Evolutionary conservation across 2,888 invertebrate genomes (phyloP), one percentile per base, ranked within the genome.

Genomic region (Sipunculus nudus): DNA sequence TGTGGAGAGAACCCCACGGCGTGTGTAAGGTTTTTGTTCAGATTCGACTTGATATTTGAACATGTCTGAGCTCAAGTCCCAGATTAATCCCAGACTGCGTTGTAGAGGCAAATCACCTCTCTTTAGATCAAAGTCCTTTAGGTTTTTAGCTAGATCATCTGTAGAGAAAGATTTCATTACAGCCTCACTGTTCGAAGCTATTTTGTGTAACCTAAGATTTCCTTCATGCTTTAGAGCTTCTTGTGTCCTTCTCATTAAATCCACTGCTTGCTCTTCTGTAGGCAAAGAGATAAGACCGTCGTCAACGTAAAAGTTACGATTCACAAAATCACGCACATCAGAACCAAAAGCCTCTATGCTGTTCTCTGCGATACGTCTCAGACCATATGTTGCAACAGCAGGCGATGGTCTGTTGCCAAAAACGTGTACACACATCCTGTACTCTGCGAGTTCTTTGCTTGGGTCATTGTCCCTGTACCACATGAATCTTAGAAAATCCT

Each of bases 401-500:
- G 74, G 65, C 4, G 59, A 49, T 13, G 70, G 45, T 43, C 74
- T 73, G 1, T 67, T 48, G 25, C 61, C 54, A 47, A 60, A 60
- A 1, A 59, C 49, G 3, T 65, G 66, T 6, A 65, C 61, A n/a
- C 60, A 35, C 65, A 67, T 70, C 4, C 65, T 38, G 43, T 67
- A 70, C 29, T 70, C 65, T 13, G 63, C 50, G 3, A 70, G 38
- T 2, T 49, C 47, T 16, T 63, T 55, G 16, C 21, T 73, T 72
- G 3, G 73, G 72, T 54, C 63, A 59, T 5, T 69, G 39, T 53
- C 47, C 26, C 26, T 23, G 47, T 25, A 67, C 70, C 71, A 71
- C 1, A 66, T 39, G 53, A 71, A 70, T 21, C 67, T 45, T 66
- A 67, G 61, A 72, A 72, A n/a, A 70, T 70, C 6, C 67, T 68